Evolutionary conservation across 2,113 vertebrate genomes (phyloP).

Genomic region (Gavia stellata): DNA sequence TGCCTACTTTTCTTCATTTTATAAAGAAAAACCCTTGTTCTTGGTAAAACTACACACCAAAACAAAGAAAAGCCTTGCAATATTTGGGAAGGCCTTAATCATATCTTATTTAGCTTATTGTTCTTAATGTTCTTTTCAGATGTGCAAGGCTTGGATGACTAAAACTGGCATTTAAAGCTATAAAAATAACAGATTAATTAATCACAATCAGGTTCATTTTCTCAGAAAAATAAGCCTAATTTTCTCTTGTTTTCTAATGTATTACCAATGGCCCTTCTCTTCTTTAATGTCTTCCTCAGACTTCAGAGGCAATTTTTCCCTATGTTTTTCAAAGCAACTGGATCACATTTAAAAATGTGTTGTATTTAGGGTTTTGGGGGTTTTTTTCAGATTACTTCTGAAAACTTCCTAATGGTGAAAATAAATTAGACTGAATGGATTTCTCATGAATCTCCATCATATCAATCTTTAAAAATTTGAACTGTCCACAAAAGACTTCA

Average conservation of each 20-base stretch:
- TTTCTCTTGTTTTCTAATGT: background rate
- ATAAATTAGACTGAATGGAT: background rate
- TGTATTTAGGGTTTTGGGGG: no score
- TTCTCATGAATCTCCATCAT: background rate
- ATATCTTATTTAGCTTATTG: background rate
- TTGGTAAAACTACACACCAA: background rate
- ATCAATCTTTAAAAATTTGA: background rate
- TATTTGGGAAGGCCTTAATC: background rate
- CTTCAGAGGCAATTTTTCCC: background rate
- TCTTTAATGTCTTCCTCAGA: background rate
- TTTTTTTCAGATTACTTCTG: no score
- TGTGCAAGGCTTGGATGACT: background rate
- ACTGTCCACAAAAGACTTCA: background rate
- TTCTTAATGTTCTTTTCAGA: background rate
- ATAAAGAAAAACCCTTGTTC: background rate
- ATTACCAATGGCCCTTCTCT: background rate
- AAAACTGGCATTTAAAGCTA: background rate
- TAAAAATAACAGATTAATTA: background rate
- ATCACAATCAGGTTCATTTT: background rate
- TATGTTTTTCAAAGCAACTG: background rate
- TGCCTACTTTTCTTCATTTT: background rate
- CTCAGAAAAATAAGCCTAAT: background rate
- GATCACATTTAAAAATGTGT: background rate
- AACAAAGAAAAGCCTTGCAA: background rate
- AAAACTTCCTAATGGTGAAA: background rate